Base-by-base conservation (phyloP, 2,113 vertebrate genomes). In the Vimba vimba region DNA sequence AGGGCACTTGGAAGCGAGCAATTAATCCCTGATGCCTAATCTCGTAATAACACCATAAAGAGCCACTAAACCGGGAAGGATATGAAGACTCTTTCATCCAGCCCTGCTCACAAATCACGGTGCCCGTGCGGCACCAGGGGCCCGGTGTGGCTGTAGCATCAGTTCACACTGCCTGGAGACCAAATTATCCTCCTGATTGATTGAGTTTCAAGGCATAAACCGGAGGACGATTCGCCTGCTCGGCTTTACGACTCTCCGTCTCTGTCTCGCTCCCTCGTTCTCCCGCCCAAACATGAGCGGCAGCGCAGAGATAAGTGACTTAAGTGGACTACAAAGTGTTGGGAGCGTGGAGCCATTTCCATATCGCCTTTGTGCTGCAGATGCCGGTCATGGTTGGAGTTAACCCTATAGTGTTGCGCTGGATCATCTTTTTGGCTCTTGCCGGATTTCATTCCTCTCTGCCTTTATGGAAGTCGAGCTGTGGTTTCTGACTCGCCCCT, bases 121-220 rank as follows among this genome's bases (percentile, higher is more conserved):
- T 73, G 6, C 21, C 76, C 45, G 69, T 43, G 52, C 64, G 50
- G 79, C 77, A 74, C 78, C 79, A 50, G 39, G 57, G 27, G 75
- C 69, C 74, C 76, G 59, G 77, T 39, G 36, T 69, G n/a, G 60
- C 84, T 62, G 60, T 50, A 81, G 79, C 86, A 55, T 78, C 87
- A 81, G 74, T 79, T 79, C 82, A 77, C 55, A 60, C 78, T 73
- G 86, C 88, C 85, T 71, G 84, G 75, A 89, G 87, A 85, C 89
- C 87, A 88, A 89, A 91, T 90, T 84, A 88, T 85, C 86, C 87
- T 69, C 36, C 75, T 88, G 89, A 89, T 89, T 91, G 91, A 91
- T 91, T 88, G 86, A 88, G 88, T 87, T 90, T 86, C 82, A 88
- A 87, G 80, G 89, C 84, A 90, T 87, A 89, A 84, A 91, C 82